Evolutionary conservation across 2,113 vertebrate genomes (phyloP).

Genomic region (Nanorana parkeri): DNA sequence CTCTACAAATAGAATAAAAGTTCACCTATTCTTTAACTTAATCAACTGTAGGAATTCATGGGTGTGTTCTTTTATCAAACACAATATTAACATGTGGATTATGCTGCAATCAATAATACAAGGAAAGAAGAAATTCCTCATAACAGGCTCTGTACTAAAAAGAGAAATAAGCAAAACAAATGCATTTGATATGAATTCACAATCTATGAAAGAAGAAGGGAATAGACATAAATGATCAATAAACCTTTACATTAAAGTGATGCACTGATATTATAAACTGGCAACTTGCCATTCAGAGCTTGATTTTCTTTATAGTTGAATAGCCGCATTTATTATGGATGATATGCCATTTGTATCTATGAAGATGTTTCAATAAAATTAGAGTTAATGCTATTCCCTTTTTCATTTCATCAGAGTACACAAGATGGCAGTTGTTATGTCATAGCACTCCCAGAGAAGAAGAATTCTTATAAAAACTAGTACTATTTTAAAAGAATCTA

Average conservation of each 20-base stretch:
- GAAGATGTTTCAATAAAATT: conserved; percentile 16
- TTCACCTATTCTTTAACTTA: too few species aligned
- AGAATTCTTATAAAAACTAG: conserved; percentile 35
- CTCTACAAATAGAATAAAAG: too few species aligned
- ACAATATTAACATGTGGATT: conserved; percentile 17
- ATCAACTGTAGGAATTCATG: too few species aligned
- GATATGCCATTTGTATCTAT: conserved; percentile 12
- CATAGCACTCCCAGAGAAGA: conserved; percentile 51
- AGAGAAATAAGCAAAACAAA: conserved; percentile 31
- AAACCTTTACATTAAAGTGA: neutral
- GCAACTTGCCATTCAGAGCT: neutral
- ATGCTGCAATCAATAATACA: neutral
- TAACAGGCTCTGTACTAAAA: conserved; percentile 20
- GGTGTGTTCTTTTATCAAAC: neutral
- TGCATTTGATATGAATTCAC: conserved; percentile 27
- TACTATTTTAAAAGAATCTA: too few species aligned
- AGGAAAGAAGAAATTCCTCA: neutral
- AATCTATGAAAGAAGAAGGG: conserved; percentile 41
- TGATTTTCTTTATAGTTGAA: neutral
- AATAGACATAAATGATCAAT: conserved; percentile 34
- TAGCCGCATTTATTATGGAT: neutral
- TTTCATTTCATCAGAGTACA: conserved; percentile 37
- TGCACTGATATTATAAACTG: neutral
- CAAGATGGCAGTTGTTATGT: conserved; percentile 53
- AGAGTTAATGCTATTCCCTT: conserved; percentile 35